Conservation (phyloP, 2,888 invertebrate species). For the Parapristionchus giblindavisi region DNA sequence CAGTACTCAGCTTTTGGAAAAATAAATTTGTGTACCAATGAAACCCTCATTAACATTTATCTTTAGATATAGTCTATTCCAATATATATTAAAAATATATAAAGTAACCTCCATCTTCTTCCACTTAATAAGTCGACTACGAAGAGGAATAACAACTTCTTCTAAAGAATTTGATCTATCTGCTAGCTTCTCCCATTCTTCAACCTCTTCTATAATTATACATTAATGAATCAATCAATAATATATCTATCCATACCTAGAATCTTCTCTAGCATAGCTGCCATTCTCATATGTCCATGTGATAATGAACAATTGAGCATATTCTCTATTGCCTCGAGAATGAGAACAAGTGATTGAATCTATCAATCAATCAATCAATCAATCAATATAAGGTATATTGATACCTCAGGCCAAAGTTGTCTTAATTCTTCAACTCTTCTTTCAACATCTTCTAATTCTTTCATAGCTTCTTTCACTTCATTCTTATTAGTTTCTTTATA, state of each 20-base stretch:
- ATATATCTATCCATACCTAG: conserved; percentile 76
- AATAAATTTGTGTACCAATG: too few species aligned
- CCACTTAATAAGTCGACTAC: conserved; percentile 87
- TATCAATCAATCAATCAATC: conserved; percentile 16
- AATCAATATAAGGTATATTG: not conserved
- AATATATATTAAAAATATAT: not conserved
- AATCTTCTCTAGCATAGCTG: conserved; percentile 88
- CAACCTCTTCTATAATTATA: conserved; percentile 53
- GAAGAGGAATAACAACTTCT: conserved; percentile 80
- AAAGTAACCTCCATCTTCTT: conserved; percentile 75
- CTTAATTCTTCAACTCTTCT: conserved; percentile 45
- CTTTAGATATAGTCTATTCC: conserved; percentile 11
- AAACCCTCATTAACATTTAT: not conserved
- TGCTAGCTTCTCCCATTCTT: conserved; percentile 68
- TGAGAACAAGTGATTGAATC: conserved; percentile 54
- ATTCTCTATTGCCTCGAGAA: conserved; percentile 50
- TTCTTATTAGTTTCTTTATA: conserved; percentile 44
- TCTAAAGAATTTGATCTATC: conserved; percentile 78
- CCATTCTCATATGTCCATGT: conserved; percentile 85
- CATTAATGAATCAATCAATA: not conserved
- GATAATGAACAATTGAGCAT: conserved; percentile 70
- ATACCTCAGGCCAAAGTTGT: conserved; percentile 56
- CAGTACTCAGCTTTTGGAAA: too few species aligned
- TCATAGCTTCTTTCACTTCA: conserved; percentile 47
- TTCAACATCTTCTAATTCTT: conserved; percentile 45